phyloP scores from a whole-genome alignment of 2,113 vertebrate genomes.

The Dicaeum eximium region DNA sequence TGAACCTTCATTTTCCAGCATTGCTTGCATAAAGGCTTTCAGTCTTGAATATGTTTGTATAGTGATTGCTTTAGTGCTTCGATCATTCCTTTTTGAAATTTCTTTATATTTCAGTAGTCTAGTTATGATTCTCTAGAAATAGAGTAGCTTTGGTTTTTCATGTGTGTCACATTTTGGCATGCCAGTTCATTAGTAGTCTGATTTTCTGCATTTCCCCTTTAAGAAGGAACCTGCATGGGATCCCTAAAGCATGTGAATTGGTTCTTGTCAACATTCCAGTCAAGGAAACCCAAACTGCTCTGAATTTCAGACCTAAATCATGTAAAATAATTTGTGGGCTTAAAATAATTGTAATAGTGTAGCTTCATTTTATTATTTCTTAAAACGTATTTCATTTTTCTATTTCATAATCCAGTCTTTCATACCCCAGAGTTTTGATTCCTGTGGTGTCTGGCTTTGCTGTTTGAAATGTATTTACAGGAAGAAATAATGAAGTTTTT shows the following conservation, averaged over 20 bases:
- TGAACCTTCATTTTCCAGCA: slow-evolving; percentile 41
- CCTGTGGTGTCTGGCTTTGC: slow-evolving; percentile 54
- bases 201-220: slow-evolving; percentile 42
- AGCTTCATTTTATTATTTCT: neutral
- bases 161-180: slow-evolving; percentile 71
- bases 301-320: neutral
- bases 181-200: slow-evolving; percentile 56
- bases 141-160: slow-evolving; percentile 69
- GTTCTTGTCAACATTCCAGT: slow-evolving; percentile 77
- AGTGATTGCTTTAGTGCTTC: slow-evolving; percentile 74
- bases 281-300: neutral
- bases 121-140: slow-evolving; percentile 66
- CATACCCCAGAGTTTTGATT: slow-evolving; percentile 53
- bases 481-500: slow-evolving; percentile 27
- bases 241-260: slow-evolving; percentile 68
- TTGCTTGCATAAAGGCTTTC: slow-evolving; percentile 79
- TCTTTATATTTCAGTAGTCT: slow-evolving; percentile 67
- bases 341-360: neutral
- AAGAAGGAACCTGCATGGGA: slow-evolving; percentile 70
- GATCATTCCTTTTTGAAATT: slow-evolving; percentile 55
- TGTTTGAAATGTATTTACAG: slow-evolving; percentile 43
- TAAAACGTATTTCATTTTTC: neutral
- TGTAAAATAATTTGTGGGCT: slow-evolving; percentile 39
- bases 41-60: slow-evolving; percentile 78
- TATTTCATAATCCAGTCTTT: slow-evolving; percentile 11